Base-by-base conservation (phyloP, 2,888 invertebrate species). In the Lacanobia wlatinum region DNA sequence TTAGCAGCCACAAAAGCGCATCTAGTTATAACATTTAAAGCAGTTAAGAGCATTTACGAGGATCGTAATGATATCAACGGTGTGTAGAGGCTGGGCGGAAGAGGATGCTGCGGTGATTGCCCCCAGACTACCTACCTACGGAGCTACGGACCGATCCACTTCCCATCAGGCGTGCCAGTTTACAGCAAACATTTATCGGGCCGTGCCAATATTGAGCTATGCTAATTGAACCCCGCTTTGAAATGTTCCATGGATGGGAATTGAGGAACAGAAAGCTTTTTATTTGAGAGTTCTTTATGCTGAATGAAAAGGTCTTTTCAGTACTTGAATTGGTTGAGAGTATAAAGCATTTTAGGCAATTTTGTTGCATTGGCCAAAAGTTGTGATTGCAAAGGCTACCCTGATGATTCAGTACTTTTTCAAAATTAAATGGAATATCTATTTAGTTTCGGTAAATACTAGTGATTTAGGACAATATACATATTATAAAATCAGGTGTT, bases 41-140 rank as follows among this genome's bases (percentile, higher is more conserved):
- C 53, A 62, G 40, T 76, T 63, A 63, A 66, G 10, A 70, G 52
- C 43, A 66, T 80, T 84, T 63, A 75, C 73, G 73, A 76, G 61
- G 70, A 59, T 53, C 60, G 61, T 72, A 68, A 69, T 72, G 68
- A 70, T 64, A 76, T 69, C 79, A 86, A 82, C 78, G 52, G 82
- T 86, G 80, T 87, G 87, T 73, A 59, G 85, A 86, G 79, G 84
- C 86, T 88, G 87, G 83, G 76, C 92, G 93, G 94, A 93, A 92
- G 90, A 91, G 92, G 91, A 91, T 91, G 88, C 87, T 88, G 76
- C 91, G 92, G 93, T 93, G 92, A 92, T 91, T 93, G 93, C 90
- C 92, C 93, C 85, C 89, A 74, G 58, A 60, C 69, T 48, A 82
- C 53, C 28, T 69, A 61, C 21, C 73, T 58, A 58, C 18, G 43